phyloP scores from a whole-genome alignment of 2,888 invertebrate genomes.

The Drosophila acutilabella region DNA sequence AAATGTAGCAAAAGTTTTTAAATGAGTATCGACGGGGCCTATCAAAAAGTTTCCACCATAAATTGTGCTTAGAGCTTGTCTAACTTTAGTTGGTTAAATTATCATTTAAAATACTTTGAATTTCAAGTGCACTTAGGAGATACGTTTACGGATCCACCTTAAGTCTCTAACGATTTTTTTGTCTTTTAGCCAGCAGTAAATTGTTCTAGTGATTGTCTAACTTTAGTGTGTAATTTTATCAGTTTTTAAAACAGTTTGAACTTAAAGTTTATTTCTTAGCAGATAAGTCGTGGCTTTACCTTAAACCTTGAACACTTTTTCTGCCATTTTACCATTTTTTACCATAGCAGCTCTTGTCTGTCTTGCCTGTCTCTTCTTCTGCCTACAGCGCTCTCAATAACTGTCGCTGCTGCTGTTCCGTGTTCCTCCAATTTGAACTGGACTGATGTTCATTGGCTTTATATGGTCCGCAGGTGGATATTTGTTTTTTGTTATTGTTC shows the following conservation, averaged over 20 bases:
- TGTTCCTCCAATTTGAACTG: slow-evolving; percentile 24
- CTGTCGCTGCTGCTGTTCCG: slow-evolving; percentile 15
- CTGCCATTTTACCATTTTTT: background rate
- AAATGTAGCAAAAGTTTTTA: slow-evolving; percentile 23
- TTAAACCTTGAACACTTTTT: slow-evolving; percentile 4
- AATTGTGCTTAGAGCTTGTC: slow-evolving; percentile 20
- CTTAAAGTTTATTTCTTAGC: background rate
- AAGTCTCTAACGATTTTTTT: no score
- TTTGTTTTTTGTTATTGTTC: slow-evolving; percentile 78
- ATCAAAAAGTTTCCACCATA: slow-evolving; percentile 26
- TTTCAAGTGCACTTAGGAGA: background rate
- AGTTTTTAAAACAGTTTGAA: no score
- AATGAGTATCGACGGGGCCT: slow-evolving; percentile 17
- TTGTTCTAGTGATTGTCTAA: no score
- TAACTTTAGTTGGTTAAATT: background rate
- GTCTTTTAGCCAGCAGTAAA: no score
- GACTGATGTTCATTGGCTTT: slow-evolving; percentile 75
- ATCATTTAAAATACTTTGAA: slow-evolving; percentile 1
- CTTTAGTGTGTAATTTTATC: no score
- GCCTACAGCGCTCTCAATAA: background rate
- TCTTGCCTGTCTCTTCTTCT: background rate
- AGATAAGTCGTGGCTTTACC: slow-evolving; percentile 17
- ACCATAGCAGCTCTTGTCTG: slow-evolving; percentile 29
- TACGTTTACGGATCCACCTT: no score
- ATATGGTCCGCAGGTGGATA: slow-evolving; percentile 49